Base-by-base conservation (phyloP, 1,140 invertebrate genomes). In the Drosophila punjabiensis region DNA sequence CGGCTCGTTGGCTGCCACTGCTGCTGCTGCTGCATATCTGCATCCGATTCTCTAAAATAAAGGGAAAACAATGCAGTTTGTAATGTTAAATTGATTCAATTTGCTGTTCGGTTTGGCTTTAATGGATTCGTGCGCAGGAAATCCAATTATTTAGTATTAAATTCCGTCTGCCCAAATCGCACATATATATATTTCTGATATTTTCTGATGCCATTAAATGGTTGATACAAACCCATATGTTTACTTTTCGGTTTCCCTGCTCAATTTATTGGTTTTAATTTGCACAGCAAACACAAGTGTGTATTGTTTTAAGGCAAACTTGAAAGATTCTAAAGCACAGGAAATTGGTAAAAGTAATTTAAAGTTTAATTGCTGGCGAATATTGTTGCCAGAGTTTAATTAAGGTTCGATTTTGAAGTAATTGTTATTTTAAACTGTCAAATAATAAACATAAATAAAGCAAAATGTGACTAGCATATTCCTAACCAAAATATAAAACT, bases 1-100 rank as follows among this genome's bases (percentile, higher is more conserved):
- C 47, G 62, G 43, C 58, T 65, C 64, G 77, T 61, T 81, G 82
- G 65, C 43, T 65, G 53, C 20, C 13, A 11, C 43, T 20, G 18
- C 11, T 24, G 33, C 18, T 37, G 65, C 47, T 63, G 30, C 43
- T 71, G 56, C 82, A 82, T 70, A 60, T 73, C 65, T 66, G 65
- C 64, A 41, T 52, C 47, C 41, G 47, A 76, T 55, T 47, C 35
- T 35, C 9, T 39, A 28, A 28, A 32, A n/a, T n/a, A n/a, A n/a
- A n/a, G n/a, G n/a, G n/a, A 76, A 76, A 59, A 61, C 28, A 61
- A 33, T 35, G 41, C 20, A 43, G 45, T 55, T 76, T 45, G 41
- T 47, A 35, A 28, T 41, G 28, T 68, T 28, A 77, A 75, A 65
- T 79, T 33, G 32, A 68, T 82, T 82, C 50, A 56, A 65, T 61